Evolutionary conservation across 2,888 invertebrate genomes (phyloP).

Genomic region (Scaptomyza reducta): DNA sequence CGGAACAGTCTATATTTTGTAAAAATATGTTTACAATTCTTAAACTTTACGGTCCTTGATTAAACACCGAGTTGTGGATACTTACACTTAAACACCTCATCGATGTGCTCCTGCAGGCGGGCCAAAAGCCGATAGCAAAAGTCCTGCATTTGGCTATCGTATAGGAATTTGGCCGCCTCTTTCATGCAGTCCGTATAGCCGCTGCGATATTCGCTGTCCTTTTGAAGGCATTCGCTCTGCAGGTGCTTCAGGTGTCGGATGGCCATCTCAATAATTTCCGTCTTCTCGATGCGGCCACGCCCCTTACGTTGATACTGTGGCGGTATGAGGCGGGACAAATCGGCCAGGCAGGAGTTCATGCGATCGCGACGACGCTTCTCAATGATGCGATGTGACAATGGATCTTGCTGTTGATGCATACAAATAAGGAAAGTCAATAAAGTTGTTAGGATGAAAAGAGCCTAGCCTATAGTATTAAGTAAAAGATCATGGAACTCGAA

Average conservation of each 20-base stretch:
- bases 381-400: constrained; percentile 98
- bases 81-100: constrained; percentile 86
- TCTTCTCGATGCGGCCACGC: constrained; percentile 97
- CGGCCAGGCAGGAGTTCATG: constrained; percentile 98
- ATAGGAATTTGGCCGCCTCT: constrained; percentile 94
- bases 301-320: constrained; percentile 97
- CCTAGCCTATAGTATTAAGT: constrained; percentile 25
- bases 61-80: not conserved
- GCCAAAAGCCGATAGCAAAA: constrained; percentile 91
- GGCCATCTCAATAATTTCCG: constrained; percentile 99
- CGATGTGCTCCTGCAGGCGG: constrained; percentile 94
- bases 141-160: constrained; percentile 93
- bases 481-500: constrained; percentile 44
- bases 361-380: constrained; percentile 97
- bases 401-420: constrained; percentile 90
- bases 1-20: too few species aligned
- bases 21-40: too few species aligned
- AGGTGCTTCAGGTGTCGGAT: constrained; percentile 96
- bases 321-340: constrained; percentile 96
- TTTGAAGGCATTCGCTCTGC: constrained; percentile 87
- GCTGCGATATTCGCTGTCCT: constrained; percentile 87
- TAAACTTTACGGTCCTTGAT: not conserved
- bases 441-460: not conserved
- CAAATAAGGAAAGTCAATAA: constrained; percentile 21
- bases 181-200: constrained; percentile 96